Conservation (phyloP, 2,888 invertebrate species). For the Dermolepida albohirtum region DNA sequence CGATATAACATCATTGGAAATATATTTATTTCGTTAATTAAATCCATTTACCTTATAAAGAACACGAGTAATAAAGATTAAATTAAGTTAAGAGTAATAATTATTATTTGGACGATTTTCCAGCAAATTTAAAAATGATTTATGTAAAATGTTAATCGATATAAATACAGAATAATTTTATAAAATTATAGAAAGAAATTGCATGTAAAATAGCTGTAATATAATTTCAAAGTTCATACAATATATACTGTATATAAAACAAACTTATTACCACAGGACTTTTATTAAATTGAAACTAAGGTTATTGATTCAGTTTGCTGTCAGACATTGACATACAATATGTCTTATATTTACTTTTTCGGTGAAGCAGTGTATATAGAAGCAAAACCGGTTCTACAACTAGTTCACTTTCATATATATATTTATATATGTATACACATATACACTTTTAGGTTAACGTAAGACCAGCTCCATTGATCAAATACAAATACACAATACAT, state of each 20-base stretch:
- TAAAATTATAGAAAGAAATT: too few species aligned
- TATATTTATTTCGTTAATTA: too few species aligned
- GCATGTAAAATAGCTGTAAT: too few species aligned
- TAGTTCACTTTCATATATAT: conserved; percentile 55
- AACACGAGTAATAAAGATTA: too few species aligned
- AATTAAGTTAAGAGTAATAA: too few species aligned
- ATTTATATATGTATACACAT: conserved; percentile 6
- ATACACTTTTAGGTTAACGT: conserved; percentile 13
- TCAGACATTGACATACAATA: conserved; percentile 51
- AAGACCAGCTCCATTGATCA: conserved; percentile 31
- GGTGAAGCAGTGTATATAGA: conserved; percentile 17
- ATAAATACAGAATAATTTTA: too few species aligned
- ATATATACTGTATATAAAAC: background rate
- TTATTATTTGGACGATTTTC: too few species aligned
- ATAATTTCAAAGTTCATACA: background rate
- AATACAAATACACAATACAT: conserved; percentile 8
- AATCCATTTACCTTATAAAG: too few species aligned
- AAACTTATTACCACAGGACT: background rate
- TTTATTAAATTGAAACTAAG: conserved; percentile 15
- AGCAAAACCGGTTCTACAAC: conserved; percentile 54
- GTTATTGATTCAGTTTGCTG: conserved; percentile 42
- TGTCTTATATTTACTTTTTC: conserved; percentile 52
- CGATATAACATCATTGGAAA: too few species aligned
- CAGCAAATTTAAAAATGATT: too few species aligned
- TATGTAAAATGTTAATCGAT: too few species aligned